These are phyloP conservation scores for Leptodactylus fallax DNA, from an alignment of 2,797 vertebrate genomes.

Conservation along the genomic window DNA sequence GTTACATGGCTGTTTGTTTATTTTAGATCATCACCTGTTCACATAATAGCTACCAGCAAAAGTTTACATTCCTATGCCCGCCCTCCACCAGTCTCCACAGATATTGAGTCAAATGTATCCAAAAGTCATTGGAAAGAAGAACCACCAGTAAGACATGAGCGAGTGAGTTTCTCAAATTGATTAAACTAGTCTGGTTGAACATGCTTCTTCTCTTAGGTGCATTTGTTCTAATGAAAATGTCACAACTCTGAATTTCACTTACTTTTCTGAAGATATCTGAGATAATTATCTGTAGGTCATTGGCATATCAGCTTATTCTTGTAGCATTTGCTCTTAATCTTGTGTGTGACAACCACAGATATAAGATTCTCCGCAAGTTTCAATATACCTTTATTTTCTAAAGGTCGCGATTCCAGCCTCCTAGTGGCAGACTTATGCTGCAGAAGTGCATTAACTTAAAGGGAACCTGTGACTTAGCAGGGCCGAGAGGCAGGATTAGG, in stretches of 20 bases:
- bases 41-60: constrained; percentile 97
- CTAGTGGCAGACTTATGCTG: no score
- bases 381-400: no score
- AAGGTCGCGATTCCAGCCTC: no score
- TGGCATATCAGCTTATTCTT: no score
- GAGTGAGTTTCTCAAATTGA: constrained; percentile 71
- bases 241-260: neutral
- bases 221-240: neutral
- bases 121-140: constrained; percentile 90
- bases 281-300: no score
- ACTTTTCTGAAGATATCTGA: no score
- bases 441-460: no score
- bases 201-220: neutral
- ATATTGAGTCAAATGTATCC: constrained; percentile 84
- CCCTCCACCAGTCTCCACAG: constrained; percentile 88
- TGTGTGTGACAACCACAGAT: no score
- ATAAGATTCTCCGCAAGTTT: no score
- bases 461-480: no score
- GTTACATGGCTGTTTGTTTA: constrained; percentile 35
- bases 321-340: no score
- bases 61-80: constrained; percentile 99
- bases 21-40: constrained; percentile 95
- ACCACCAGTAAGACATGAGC: constrained; percentile 77
- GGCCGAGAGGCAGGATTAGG: no score
- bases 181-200: neutral